Base-by-base conservation (phyloP, 2,797 vertebrate species). In the Sparidentex hasta region DNA sequence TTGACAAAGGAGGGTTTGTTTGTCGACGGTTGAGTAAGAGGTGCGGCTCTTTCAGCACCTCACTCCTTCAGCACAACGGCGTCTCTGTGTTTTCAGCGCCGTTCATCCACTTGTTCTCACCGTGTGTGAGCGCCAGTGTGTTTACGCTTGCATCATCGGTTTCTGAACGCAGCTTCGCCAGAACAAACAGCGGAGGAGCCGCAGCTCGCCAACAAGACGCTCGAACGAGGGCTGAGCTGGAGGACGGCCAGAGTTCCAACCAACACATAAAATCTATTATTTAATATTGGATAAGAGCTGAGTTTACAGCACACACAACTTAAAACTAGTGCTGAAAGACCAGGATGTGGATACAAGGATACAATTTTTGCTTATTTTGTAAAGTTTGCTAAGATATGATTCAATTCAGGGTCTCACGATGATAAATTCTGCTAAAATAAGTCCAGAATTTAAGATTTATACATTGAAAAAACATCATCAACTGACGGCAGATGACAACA, bases 1-100 rank as follows among this genome's bases (percentile, higher is more conserved):
- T 38, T 48, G 56, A 84, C 78, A 82, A 82, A 84, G 67, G 66
- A 74, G 27, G 75, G 73, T 79, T 82, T 79, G 65, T 56, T 76
- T 83, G 72, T 63, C 13, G 50, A 51, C 41, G 65, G 76, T 69
- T 81, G 74, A 71, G 71, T 59, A 70, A 64, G 23, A 71, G 85
- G 85, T 47, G 88, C 66, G 83, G 76, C 12, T 68, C 75, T 20
- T 70, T 83, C 71, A 54, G 64, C 81, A 71, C 80, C 74, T 67
- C 44, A 14, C 16, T 12, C 55, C 56, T 11, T 4, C 2, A 61
- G 52, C 76, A 84, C 76, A 82, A 70, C 73, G 18, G 2, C 13
- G 17, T 54, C 65, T 81, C 57, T 79, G 83, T 81, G 78, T 79
- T 85, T 70, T 18, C 61, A 74, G 61, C 56, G 82, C 41, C 71